These are phyloP conservation scores for Gandaritis pyraliata DNA, from an alignment of 2,888 invertebrate genomes.

Conservation along the genomic window DNA sequence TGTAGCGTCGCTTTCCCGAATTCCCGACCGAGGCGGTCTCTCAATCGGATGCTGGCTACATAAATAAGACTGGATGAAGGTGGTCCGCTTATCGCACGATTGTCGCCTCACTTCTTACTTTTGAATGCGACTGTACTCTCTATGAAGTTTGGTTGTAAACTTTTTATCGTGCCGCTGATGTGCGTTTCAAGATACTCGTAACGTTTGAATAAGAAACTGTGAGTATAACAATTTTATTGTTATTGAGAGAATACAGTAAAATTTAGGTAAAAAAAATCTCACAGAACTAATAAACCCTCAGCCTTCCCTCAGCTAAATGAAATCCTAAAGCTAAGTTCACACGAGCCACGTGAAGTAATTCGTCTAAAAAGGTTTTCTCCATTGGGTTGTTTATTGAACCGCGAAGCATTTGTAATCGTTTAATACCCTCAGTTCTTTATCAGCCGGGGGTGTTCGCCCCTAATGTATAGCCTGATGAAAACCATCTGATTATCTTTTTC, in stretches of 20 bases:
- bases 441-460: constrained; percentile 70
- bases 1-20: constrained; percentile 68
- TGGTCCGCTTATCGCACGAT: constrained; percentile 64
- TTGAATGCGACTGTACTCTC: constrained; percentile 54
- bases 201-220: constrained; percentile 8
- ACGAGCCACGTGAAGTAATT: constrained; percentile 65
- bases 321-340: constrained; percentile 27
- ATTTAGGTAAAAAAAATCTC: neutral
- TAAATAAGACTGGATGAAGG: constrained; percentile 80
- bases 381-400: constrained; percentile 81
- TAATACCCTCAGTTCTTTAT: constrained; percentile 85
- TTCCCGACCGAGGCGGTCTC: constrained; percentile 50
- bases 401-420: constrained; percentile 85
- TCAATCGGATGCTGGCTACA: constrained; percentile 81
- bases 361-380: constrained; percentile 69
- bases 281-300: neutral
- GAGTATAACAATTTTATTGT: neutral
- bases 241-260: neutral
- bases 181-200: constrained; percentile 9
- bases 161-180: constrained; percentile 43
- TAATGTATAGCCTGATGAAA: constrained; percentile 78
- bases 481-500: constrained; percentile 69
- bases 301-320: neutral
- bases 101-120: constrained; percentile 64
- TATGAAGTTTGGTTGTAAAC: constrained; percentile 40